Conservation (phyloP, 2,797 vertebrate genomes). For the Apodemus agrarius region DNA sequence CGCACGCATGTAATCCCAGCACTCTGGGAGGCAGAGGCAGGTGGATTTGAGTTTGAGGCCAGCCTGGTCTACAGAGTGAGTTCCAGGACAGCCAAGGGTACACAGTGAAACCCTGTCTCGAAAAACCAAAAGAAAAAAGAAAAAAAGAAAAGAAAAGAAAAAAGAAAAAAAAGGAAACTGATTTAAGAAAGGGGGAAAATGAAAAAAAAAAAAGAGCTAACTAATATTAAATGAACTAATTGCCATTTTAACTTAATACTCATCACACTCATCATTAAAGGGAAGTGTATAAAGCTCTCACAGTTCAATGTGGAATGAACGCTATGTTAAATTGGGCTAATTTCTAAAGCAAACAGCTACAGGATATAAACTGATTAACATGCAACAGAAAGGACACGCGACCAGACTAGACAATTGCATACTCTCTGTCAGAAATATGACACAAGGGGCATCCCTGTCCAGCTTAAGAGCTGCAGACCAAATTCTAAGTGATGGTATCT, state of each 20-base stretch:
- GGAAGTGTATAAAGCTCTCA: not conserved
- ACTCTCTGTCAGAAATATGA: slow-evolving; percentile 19
- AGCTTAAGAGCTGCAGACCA: not conserved
- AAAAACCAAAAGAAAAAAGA: too few species aligned
- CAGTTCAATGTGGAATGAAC: not conserved
- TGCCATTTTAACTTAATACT: not conserved
- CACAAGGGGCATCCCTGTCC: not conserved
- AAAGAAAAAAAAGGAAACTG: not conserved
- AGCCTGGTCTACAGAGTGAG: too few species aligned
- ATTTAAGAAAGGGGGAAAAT: slow-evolving; percentile 38
- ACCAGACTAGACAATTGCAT: not conserved
- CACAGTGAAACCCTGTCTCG: too few species aligned
- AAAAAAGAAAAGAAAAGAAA: too few species aligned
- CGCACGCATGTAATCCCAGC: too few species aligned
- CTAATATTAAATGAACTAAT: slow-evolving; percentile 17
- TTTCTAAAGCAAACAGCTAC: slow-evolving; percentile 42
- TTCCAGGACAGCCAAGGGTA: too few species aligned
- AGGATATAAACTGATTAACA: not conserved
- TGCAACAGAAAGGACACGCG: not conserved
- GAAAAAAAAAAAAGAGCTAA: slow-evolving; percentile 37
- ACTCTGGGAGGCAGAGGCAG: too few species aligned
- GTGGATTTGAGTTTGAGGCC: too few species aligned
- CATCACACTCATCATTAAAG: slow-evolving; percentile 37
- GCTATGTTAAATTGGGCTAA: not conserved
- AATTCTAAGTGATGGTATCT: slow-evolving; percentile 32